These are phyloP conservation scores for Orthosia incerta DNA, from an alignment of 2,888 invertebrate genomes.

Conservation along the genomic window DNA sequence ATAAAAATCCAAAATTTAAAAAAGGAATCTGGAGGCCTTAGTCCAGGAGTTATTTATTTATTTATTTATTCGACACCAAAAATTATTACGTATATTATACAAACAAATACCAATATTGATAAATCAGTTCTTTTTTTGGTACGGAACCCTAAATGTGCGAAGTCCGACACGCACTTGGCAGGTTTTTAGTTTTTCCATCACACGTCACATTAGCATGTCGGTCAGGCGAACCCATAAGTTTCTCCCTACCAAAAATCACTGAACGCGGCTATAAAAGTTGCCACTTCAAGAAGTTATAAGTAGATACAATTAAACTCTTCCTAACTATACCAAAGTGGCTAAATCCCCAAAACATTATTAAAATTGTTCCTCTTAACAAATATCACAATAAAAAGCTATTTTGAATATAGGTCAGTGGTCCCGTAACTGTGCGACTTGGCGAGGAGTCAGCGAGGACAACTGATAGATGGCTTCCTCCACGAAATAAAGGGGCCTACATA, in stretches of 20 bases:
- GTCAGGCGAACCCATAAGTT: too few relatives aligned
- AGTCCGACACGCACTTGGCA: too few relatives aligned
- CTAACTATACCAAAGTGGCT: not conserved
- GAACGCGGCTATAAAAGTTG: too few relatives aligned
- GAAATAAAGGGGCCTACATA: conserved; percentile 59
- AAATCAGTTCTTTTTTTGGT: too few relatives aligned
- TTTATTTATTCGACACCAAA: too few relatives aligned
- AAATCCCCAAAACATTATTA: conserved; percentile 16
- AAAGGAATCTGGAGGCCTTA: not conserved
- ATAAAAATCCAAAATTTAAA: not conserved
- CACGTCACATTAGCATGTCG: too few relatives aligned
- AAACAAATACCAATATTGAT: too few relatives aligned
- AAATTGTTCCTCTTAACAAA: conserved; percentile 35
- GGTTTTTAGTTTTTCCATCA: too few relatives aligned
- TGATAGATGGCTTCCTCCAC: conserved; percentile 62
- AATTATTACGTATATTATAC: too few relatives aligned
- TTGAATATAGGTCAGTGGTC: conserved; percentile 50
- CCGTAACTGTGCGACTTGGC: conserved; percentile 3
- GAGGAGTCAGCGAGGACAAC: conserved; percentile 33
- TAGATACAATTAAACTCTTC: not conserved
- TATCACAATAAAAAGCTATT: conserved; percentile 49
- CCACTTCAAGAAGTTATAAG: not conserved
- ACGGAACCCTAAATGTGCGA: too few relatives aligned
- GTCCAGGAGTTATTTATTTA: not conserved
- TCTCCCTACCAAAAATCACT: too few relatives aligned